These are phyloP conservation scores for Chlorodrepanis virens DNA, from an alignment of 2,113 vertebrate species.

Conservation along the genomic window DNA sequence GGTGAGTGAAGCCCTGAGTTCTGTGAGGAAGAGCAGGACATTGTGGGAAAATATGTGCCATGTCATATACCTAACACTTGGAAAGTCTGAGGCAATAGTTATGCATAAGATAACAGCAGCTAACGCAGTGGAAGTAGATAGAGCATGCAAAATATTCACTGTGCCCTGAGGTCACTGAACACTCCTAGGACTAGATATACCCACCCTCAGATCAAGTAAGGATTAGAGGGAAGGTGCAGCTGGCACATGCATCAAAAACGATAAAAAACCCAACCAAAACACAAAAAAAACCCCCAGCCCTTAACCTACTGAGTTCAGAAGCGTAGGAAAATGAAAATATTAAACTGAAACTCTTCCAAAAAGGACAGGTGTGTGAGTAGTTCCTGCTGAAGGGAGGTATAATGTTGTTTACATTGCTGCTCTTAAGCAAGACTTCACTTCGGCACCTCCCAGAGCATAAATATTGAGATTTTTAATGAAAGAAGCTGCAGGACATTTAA, in stretches of 20 bases:
- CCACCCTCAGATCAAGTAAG: background rate
- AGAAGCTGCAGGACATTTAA: background rate
- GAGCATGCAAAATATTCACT: constrained; percentile 2
- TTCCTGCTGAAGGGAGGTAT: background rate
- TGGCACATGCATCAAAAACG: background rate
- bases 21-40: background rate
- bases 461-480: constrained; percentile 14
- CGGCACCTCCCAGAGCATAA: background rate
- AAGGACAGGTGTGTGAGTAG: constrained; percentile 67
- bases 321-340: constrained; percentile 52
- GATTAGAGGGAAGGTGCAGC: background rate
- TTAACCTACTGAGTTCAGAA: background rate
- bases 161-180: constrained; percentile 13
- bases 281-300: background rate
- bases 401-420: constrained; percentile 25
- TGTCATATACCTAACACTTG: constrained; percentile 7
- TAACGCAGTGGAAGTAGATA: background rate
- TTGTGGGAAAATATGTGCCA: constrained; percentile 27
- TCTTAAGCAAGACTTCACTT: background rate
- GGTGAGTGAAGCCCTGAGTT: background rate
- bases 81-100: background rate
- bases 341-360: constrained; percentile 61
- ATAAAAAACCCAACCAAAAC: background rate
- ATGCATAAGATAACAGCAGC: background rate
- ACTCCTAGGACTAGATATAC: background rate